Base-by-base conservation (phyloP, 2,797 vertebrate species). In the Argya squamiceps region DNA sequence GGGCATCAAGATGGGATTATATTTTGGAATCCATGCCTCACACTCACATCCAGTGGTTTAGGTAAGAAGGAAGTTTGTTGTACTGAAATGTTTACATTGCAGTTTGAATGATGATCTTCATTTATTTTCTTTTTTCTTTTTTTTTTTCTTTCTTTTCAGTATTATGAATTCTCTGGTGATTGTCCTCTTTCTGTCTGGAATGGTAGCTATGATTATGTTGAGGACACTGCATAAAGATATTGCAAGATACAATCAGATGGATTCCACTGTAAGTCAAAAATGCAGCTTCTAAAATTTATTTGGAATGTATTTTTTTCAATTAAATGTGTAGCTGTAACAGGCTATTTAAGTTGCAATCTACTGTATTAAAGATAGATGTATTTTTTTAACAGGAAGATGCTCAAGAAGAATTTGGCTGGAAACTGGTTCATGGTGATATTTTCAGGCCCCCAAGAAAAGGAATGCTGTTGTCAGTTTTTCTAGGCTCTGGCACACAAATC, bases 141-240 rank as follows among this genome's bases (percentile, higher is more conserved):
- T 56, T 14, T 30, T 94, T 80, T 58, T 37, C 21, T 44, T 55
- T 46, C 5, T 65, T 47, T 88, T 44, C 95, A 99, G 99, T 97
- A 99, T 99, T 83, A 99, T 99, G 99, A 99, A 99, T 98, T 99
- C 99, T 6, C 89, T 99, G 97, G 99, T 99, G 89, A 99, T 99
- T 73, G 99, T 99, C 67, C 98, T 99, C 74, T 99, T 99, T 97
- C 97, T 99, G 29, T 99, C 99, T 93, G 99, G 99, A 78, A 99
- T 99, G 99, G 99, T 99, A 76, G 99, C 99, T 44, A 99, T 99
- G 99, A 99, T 99, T 94, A 99, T 99, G 98, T 91, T 99, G 91
- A 98, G 99, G 86, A 99, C 99, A 0, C 97, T 99, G 37, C 99
- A 99, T 97, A 99, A 99, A 97, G 99, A 99, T 96, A 99, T 99